Percentiles rank a stretch among this genome's conserved stretches.
Conservation (phyloP, 2,888 invertebrate species). For the Dryocosmus kuriphilus region DNA sequence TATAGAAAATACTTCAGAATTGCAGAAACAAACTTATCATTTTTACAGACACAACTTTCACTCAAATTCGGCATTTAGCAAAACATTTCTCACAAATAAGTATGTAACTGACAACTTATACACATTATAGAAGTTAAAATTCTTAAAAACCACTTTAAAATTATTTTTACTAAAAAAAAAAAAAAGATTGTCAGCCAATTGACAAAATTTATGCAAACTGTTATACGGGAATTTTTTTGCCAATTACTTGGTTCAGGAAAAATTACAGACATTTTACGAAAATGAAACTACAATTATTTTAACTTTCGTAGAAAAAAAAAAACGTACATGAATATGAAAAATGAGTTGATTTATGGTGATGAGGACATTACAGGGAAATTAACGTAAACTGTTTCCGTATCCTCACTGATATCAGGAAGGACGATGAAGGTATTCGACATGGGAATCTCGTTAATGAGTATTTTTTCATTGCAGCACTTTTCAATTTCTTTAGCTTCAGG, state of each 20-base stretch:
- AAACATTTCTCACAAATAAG: background rate
- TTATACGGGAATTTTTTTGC: background rate
- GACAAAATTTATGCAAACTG: no score
- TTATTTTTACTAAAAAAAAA: background rate
- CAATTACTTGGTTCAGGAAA: background rate
- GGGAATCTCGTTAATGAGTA: constrained; percentile 36
- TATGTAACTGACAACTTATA: background rate
- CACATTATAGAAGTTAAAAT: background rate
- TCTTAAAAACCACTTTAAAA: background rate
- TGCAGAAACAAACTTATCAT: constrained; percentile 31
- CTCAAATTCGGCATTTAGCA: background rate
- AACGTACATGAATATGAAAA: background rate
- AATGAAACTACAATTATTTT: background rate
- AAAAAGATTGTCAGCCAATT: background rate
- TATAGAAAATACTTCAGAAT: constrained; percentile 48
- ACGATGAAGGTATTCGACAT: constrained; percentile 46
- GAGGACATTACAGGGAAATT: constrained; percentile 18
- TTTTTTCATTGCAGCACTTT: constrained; percentile 22
- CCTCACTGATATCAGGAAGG: constrained; percentile 28
- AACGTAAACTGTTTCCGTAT: constrained; percentile 4
- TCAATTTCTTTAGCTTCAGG: constrained; percentile 33
- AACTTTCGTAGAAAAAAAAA: background rate
- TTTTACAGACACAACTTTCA: background rate
- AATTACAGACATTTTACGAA: background rate
- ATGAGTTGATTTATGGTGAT: constrained; percentile 8